Evolutionary conservation across 2,888 invertebrate genomes (phyloP).

Genomic region (Troglohyphantes excavatus): DNA sequence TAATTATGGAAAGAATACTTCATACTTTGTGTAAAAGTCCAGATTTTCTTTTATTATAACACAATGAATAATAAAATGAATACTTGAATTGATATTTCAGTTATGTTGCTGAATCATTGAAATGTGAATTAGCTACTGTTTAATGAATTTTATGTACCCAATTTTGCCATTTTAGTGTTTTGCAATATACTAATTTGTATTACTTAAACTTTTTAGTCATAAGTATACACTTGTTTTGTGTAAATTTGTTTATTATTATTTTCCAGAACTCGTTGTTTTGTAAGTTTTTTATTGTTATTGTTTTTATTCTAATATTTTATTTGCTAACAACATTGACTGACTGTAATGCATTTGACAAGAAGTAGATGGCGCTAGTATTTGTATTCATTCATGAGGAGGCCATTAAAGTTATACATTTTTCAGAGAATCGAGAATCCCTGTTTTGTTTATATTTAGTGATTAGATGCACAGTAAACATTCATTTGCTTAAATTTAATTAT

Average conservation of each 20-base stretch:
- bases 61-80: no score
- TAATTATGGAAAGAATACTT: no score
- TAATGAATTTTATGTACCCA: not conserved
- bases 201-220: not conserved
- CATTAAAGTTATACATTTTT: conserved; percentile 28
- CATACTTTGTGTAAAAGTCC: no score
- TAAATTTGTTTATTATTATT: conserved; percentile 37
- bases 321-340: conserved; percentile 6
- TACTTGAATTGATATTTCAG: no score
- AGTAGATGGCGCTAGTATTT: conserved; percentile 10
- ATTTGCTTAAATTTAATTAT: no score
- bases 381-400: conserved; percentile 32
- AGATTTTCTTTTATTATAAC: no score
- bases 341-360: not conserved
- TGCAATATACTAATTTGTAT: not conserved
- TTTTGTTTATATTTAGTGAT: no score
- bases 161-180: not conserved
- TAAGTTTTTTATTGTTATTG: conserved; percentile 35
- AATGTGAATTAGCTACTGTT: not conserved
- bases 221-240: not conserved
- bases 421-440: no score
- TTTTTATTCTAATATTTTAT: conserved; percentile 42
- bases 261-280: conserved; percentile 10
- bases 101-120: not conserved
- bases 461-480: no score